Evolutionary conservation across 2,888 invertebrate species (phyloP).

Genomic region (Dysmachus trigonus): DNA sequence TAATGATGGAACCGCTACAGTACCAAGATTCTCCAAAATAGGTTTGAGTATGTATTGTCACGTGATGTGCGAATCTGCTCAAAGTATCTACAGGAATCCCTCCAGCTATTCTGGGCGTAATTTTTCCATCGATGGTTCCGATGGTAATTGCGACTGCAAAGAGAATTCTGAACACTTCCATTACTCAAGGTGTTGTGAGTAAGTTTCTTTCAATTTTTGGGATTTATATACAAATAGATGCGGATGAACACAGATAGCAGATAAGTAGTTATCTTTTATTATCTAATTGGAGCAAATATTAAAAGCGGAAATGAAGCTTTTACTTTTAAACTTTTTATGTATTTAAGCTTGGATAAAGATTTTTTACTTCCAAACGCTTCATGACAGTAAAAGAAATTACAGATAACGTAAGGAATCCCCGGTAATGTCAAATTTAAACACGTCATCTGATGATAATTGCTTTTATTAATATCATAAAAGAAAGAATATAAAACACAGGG

Average conservation of each 20-base stretch:
- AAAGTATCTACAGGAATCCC: slow-evolving; percentile 14
- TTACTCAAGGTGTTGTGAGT: background rate
- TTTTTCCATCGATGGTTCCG: background rate
- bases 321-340: background rate
- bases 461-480: too few species aligned
- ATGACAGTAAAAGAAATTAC: background rate
- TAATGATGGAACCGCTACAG: slow-evolving; percentile 51
- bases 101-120: background rate
- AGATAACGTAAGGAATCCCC: background rate
- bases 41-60: background rate
- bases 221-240: background rate
- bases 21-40: background rate
- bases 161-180: background rate
- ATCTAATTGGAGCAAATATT: background rate
- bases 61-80: slow-evolving; percentile 6
- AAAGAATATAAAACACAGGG: too few species aligned
- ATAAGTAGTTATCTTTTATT: background rate
- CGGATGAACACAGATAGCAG: background rate
- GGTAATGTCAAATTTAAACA: background rate
- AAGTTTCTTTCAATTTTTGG: background rate
- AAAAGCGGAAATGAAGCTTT: background rate
- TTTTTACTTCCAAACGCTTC: background rate
- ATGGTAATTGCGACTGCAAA: background rate
- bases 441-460: too few species aligned
- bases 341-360: background rate